Evolutionary conservation across 2,888 invertebrate species (phyloP), one percentile per base, ranked within the genome.

Genomic region (Limulus polyphemus): DNA sequence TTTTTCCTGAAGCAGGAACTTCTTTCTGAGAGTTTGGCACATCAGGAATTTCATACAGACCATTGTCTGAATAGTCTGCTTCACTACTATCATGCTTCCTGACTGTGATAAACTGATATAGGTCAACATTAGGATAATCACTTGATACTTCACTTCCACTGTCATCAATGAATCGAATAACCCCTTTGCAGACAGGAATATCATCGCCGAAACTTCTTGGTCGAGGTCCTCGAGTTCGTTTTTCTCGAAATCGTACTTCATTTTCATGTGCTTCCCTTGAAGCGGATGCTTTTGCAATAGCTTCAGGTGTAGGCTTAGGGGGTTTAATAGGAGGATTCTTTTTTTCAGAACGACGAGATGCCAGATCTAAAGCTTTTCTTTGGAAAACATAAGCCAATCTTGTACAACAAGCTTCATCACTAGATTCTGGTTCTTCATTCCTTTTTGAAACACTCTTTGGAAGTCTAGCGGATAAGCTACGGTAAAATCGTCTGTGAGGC

Each of bases 351-450:
- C 59, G 56, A 50, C 60, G 60, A 46, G 62, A 57, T 47, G 61
- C 62, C 47, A 65, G 59, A 55, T 65, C 65, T 11, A 65, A 16
- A 11, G 65, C 65, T 59, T 65, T 65, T 47, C 63, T 62, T 47
- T 61, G 58, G 12, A 65, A 56, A 55, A 65, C 56, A 55, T 49
- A 55, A 46, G 62, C 62, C 48, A 65, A 16, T 57, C 59, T 65
- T n/a, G 63, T 47, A 47, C 65, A 65, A 49, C 65, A 65, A n/a
- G 65, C 62, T 14, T 65, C 62, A 61, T 65, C 62, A 47, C 62
- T 55, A n/a, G 65, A 59, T 50, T 63, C 63, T 71, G 70, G 68
- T 32, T 32, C 32, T 32, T 32, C 32, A 1, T 32, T 32, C 32
- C 32, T 32, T 32, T 32, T 32, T 32, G 32, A 32, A 32, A 32